Evolutionary conservation across 2,888 invertebrate species (phyloP).

Genomic region (Deilephila elpenor): DNA sequence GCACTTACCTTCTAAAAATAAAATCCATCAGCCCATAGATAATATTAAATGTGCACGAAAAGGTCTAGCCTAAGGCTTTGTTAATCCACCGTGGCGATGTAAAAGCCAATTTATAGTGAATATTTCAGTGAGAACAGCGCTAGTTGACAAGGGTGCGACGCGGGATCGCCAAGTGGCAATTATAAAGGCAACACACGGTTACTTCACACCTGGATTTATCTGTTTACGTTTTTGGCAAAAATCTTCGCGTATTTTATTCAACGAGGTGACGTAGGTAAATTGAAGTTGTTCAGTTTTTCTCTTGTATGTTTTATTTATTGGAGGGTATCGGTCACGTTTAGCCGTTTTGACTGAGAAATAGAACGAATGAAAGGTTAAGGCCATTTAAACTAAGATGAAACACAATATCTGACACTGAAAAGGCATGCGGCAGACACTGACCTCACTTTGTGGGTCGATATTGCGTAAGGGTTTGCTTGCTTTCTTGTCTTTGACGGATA

Average conservation of each 20-base stretch:
- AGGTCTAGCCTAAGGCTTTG: conserved; percentile 43
- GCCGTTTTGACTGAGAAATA: neutral
- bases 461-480: too few species aligned
- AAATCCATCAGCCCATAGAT: too few species aligned
- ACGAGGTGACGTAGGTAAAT: neutral
- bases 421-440: too few species aligned
- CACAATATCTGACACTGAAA: too few species aligned
- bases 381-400: too few species aligned
- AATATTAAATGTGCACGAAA: conserved; percentile 6
- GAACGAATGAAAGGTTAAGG: too few species aligned
- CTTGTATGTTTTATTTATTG: conserved; percentile 3
- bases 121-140: conserved; percentile 67
- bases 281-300: conserved; percentile 1
- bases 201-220: conserved; percentile 52
- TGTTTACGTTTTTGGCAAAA: conserved; percentile 27
- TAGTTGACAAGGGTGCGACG: conserved; percentile 74
- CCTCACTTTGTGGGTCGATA: too few species aligned
- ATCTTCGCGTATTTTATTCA: neutral
- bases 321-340: neutral
- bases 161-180: conserved; percentile 68
- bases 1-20: neutral
- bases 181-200: conserved; percentile 53
- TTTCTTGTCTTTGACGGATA: too few species aligned
- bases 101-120: conserved; percentile 63
- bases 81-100: conserved; percentile 57